Evolutionary conservation across 2,797 vertebrate species (phyloP).

Genomic region (Microcaecilia unicolor): DNA sequence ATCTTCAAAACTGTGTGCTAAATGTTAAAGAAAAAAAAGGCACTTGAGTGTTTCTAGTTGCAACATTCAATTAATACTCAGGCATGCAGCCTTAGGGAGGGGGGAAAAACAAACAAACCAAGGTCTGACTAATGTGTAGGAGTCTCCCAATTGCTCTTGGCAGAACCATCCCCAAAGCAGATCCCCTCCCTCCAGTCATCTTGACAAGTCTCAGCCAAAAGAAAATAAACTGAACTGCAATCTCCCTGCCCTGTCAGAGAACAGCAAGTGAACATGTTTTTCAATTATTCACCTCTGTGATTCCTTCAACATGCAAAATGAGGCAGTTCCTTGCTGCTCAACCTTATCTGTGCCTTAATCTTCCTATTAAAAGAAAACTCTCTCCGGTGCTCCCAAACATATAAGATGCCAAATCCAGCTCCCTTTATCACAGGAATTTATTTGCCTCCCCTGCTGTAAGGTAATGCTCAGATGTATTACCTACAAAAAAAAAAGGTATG

Average conservation of each 20-base stretch:
- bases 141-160: conserved; percentile 54
- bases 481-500: no score
- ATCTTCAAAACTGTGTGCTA: no score
- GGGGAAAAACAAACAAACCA: conserved; percentile 36
- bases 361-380: neutral
- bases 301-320: conserved; percentile 2
- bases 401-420: no score
- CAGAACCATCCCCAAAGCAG: conserved; percentile 34
- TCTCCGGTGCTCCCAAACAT: neutral
- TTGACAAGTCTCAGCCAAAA: conserved; percentile 41
- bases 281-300: conserved; percentile 12
- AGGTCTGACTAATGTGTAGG: conserved; percentile 50
- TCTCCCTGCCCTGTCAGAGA: no score
- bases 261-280: no score
- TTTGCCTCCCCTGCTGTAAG: neutral
- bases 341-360: conserved; percentile 14
- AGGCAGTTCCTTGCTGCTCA: neutral
- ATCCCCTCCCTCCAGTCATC: conserved; percentile 84
- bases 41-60: no score
- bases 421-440: neutral
- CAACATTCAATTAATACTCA: no score
- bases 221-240: conserved; percentile 50
- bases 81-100: conserved; percentile 32
- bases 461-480: no score
- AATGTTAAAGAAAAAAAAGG: no score